These are phyloP conservation scores for Oncorhynchus nerka DNA, from an alignment of 2,113 vertebrate species.

Conservation along the genomic window DNA sequence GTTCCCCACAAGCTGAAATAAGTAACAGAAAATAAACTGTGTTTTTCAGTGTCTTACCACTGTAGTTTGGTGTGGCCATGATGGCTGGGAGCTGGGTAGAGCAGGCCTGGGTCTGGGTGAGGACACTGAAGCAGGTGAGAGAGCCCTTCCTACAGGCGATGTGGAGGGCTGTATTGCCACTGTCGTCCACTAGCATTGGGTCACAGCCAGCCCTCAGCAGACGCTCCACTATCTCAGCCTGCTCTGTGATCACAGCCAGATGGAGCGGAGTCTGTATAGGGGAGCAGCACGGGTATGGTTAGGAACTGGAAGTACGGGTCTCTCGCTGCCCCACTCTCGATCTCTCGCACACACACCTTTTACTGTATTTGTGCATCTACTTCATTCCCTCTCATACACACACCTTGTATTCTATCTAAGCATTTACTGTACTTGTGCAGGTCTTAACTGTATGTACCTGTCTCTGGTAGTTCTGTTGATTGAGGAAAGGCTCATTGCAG, in stretches of 20 bases:
- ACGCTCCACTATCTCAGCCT: conserved; percentile 80
- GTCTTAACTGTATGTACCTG: conserved; percentile 76
- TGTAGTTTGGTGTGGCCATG: conserved; percentile 86
- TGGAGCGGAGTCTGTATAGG: conserved; percentile 87
- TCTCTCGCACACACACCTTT: background rate
- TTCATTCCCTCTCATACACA: background rate
- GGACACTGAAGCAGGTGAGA: conserved; percentile 82
- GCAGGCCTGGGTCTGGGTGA: conserved; percentile 76
- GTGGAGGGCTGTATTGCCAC: conserved; percentile 90
- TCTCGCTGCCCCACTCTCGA: background rate
- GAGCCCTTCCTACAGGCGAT: conserved; percentile 91
- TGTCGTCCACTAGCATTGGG: conserved; percentile 85
- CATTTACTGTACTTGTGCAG: background rate
- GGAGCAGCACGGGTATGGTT: background rate
- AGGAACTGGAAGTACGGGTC: too few species aligned
- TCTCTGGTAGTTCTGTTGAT: conserved; percentile 90
- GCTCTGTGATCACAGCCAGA: conserved; percentile 91
- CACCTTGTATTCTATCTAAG: background rate
- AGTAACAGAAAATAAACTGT: too few species aligned
- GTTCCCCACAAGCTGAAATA: too few species aligned
- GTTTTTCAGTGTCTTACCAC: conserved; percentile 70
- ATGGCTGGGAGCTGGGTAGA: conserved; percentile 72
- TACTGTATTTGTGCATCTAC: background rate
- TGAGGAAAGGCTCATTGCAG: conserved; percentile 81
- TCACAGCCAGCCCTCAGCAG: conserved; percentile 87